Base-by-base conservation (phyloP, 1,140 invertebrate genomes). In the Hydropsyche tenuis region DNA sequence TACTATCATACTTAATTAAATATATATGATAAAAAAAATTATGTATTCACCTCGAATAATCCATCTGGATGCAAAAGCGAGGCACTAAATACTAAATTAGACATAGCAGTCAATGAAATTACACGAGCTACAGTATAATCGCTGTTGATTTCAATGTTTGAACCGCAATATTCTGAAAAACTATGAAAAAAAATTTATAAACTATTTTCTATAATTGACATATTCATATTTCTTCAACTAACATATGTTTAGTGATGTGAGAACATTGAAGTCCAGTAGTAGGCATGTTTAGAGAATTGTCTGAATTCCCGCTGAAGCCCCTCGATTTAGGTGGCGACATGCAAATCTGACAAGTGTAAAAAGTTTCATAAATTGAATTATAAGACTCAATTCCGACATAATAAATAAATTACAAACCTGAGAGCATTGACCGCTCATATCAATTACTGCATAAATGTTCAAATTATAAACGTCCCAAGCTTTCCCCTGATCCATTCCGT, bases 391-490 rank as follows among this genome's bases (percentile, higher is more conserved):
- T 80, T 12, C 46, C 9, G 5, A 51, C 27, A 27, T 83, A 83
- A 0, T 81, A 81, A 20, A 80, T 81, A 62, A 83, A 83, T 20
- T 22, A 20, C 9, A n/a, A 60, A 97, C 95, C 88, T 97, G 94
- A 20, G 94, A 94, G 83, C 96, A 98, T 81, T 96, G 94, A 4
- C 96, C 96, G 81, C 97, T 97, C 12, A 98, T 86, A 86, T 98
- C 96, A 42, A 98, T 92, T 0, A 98, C 95, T n/a, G 94, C 95
- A 85, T 94, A 97, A 68, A 97, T 90, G 82, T 92, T 92, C 56
- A 88, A 81, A 46, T 95, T 92, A 43, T 96, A 87, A 75, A 93
- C 92, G 22, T 89, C 89, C 81, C 94, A 96, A 0, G 95, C 96
- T 9, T 89, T 86, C 2, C 96, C 96, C 86, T 96, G 93, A 81